phyloP scores from a whole-genome alignment of 2,797 vertebrate species.

The Tympanoctomys barrerae region DNA sequence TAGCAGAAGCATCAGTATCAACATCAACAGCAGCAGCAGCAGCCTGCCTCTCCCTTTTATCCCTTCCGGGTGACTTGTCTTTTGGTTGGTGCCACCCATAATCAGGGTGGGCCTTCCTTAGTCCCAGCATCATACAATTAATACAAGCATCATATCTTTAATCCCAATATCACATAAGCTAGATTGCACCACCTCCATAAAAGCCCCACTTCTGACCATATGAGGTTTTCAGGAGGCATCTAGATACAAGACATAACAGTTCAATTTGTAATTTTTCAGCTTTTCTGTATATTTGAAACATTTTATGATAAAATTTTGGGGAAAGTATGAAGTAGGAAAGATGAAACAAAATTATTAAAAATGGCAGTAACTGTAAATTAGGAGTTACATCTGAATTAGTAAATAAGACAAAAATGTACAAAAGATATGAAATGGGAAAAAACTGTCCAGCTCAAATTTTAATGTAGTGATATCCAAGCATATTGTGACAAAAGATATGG shows the following conservation, averaged over 20 bases:
- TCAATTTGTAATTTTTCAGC: constrained; percentile 10
- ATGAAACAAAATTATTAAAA: constrained; percentile 57
- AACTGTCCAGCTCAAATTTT: constrained; percentile 9
- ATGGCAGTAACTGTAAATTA: background rate
- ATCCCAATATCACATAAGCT: background rate
- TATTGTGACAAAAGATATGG: constrained; percentile 35
- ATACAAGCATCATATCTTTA: background rate
- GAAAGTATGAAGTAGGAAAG: constrained; percentile 16
- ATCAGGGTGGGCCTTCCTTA: background rate
- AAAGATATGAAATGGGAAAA: no score
- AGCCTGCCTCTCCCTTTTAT: background rate
- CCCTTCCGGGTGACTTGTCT: background rate
- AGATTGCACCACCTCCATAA: background rate
- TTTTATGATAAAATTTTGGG: constrained; percentile 46
- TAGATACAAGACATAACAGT: background rate
- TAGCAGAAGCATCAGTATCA: background rate
- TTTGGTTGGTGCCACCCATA: background rate
- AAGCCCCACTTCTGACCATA: background rate
- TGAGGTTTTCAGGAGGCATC: background rate
- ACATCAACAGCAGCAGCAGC: background rate
- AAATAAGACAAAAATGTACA: no score
- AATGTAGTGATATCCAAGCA: constrained; percentile 12
- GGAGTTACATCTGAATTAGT: no score
- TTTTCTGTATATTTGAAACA: constrained; percentile 50
- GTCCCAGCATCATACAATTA: background rate